Evolutionary conservation across 92 coral and sea anemone species (phyloP).

Genomic region (Zoanthus gigantus): DNA sequence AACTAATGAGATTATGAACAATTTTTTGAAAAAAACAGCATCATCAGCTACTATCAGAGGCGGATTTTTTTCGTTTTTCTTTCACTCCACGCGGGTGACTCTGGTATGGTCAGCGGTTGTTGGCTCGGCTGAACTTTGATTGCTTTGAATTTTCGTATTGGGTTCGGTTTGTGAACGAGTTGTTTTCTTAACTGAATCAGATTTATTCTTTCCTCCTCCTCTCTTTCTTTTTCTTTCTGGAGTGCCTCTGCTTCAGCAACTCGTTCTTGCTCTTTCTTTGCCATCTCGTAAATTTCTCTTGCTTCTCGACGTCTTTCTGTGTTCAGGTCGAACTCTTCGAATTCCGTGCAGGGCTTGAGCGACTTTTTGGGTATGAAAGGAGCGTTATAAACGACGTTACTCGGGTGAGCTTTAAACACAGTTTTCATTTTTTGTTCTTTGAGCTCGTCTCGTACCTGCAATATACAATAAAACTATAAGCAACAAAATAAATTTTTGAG

Average conservation of each 20-base stretch:
- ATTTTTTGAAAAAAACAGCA: too few species aligned
- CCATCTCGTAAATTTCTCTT: slow-evolving; percentile 78
- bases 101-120: slow-evolving; percentile 80
- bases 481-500: not conserved
- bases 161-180: slow-evolving; percentile 93
- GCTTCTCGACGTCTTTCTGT: slow-evolving; percentile 89
- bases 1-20: too few species aligned
- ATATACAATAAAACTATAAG: not conserved
- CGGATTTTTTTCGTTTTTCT: slow-evolving; percentile 73
- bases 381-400: slow-evolving; percentile 79
- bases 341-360: slow-evolving; percentile 77
- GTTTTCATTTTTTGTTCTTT: slow-evolving; percentile 75
- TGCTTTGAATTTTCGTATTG: slow-evolving; percentile 80
- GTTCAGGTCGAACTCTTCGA: slow-evolving; percentile 85
- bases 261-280: slow-evolving; percentile 76
- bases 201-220: slow-evolving; percentile 77
- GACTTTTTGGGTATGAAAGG: slow-evolving; percentile 95
- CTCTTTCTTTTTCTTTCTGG: slow-evolving; percentile 76
- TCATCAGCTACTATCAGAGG: not conserved
- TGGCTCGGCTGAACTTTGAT: slow-evolving; percentile 78
- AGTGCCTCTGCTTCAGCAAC: slow-evolving; percentile 66
- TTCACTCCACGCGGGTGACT: slow-evolving; percentile 89
- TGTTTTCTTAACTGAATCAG: slow-evolving; percentile 78
- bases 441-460: slow-evolving; percentile 86
- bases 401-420: slow-evolving; percentile 84